Evolutionary conservation across 2,113 vertebrate genomes (phyloP), one percentile per base, ranked within the genome.

Genomic region (Argyrosomus japonicus): DNA sequence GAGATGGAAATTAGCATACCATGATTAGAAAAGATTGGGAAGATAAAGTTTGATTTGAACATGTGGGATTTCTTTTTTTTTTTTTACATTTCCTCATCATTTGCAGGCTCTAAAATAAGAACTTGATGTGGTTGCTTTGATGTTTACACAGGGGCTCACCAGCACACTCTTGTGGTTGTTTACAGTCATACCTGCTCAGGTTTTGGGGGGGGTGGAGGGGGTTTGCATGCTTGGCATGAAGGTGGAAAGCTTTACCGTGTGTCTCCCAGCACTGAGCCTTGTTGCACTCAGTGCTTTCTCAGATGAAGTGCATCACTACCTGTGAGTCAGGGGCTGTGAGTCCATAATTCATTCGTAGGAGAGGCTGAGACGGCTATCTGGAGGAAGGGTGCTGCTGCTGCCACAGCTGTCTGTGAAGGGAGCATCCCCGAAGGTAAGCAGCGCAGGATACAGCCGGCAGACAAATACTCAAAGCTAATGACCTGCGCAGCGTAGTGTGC

Each of bases 151-250:
- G 56, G 85, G 72, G 60, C 87, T 93, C 93, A 72, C 78, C 81
- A 94, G 93, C 91, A 67, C 93, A 79, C 92, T 90, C 95, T 94
- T 83, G 91, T 95, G 94, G 93, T 73, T 72, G 82, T 54, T 82
- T 75, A 9, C 2, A 25, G 23, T 67, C 47, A 56, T 15, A 65
- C 13, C 53, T 43, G n/a, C 18, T 62, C 29, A 67, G 45, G 12
- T 75, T 25, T 81, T 65, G 1, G 8, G 21, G 51, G 19, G 51
- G 21, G 19, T 40, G 36, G 36, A 36, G 9, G 45, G 21, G 29
- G 5, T 50, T 62, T 71, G 62, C 50, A 60, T 40, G 25, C n/a
- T 56, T 48, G n/a, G 54, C 27, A 29, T 19, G 23, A 82, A 29
- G 54, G 77, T 72, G 56, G 53, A 63, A 27, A 47, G 56, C 74